These are phyloP conservation scores for Cyclophora punctaria DNA, from an alignment of 2,888 invertebrate species.

Conservation along the genomic window DNA sequence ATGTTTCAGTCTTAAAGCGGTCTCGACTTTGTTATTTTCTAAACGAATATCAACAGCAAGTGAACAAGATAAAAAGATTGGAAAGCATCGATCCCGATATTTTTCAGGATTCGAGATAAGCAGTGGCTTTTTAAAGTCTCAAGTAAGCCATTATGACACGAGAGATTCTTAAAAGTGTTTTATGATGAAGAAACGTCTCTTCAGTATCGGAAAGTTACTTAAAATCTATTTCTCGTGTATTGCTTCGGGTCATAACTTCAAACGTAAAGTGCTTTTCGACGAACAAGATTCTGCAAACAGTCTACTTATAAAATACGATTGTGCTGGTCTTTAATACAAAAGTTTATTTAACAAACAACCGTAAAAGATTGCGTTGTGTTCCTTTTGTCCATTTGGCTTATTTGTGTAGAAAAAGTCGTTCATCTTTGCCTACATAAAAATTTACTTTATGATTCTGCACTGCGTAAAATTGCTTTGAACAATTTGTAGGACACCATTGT, in stretches of 20 bases:
- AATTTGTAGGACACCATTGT: constrained; percentile 12
- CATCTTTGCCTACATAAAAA: constrained; percentile 17
- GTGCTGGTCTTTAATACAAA: constrained; percentile 1
- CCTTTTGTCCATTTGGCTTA: not conserved
- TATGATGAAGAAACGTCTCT: too few relatives aligned
- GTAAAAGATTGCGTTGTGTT: too few relatives aligned
- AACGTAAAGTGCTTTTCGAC: too few relatives aligned
- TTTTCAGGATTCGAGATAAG: constrained; percentile 14
- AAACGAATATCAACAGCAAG: constrained; percentile 5
- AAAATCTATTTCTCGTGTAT: too few relatives aligned
- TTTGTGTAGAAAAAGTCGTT: not conserved
- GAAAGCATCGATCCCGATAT: constrained; percentile 9
- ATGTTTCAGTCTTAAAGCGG: constrained; percentile 6
- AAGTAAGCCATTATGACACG: not conserved
- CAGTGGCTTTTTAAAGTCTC: not conserved
- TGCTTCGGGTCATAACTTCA: too few relatives aligned
- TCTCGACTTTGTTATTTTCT: constrained; percentile 1
- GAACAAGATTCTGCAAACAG: too few relatives aligned
- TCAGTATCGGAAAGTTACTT: too few relatives aligned
- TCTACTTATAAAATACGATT: too few relatives aligned
- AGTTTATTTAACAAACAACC: not conserved
- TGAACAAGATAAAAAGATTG: constrained; percentile 3
- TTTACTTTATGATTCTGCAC: constrained; percentile 20
- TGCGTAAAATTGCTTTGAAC: constrained; percentile 23
- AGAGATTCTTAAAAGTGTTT: too few relatives aligned